Conservation (phyloP, 2,113 vertebrate genomes). For the Trinectes maculatus region DNA sequence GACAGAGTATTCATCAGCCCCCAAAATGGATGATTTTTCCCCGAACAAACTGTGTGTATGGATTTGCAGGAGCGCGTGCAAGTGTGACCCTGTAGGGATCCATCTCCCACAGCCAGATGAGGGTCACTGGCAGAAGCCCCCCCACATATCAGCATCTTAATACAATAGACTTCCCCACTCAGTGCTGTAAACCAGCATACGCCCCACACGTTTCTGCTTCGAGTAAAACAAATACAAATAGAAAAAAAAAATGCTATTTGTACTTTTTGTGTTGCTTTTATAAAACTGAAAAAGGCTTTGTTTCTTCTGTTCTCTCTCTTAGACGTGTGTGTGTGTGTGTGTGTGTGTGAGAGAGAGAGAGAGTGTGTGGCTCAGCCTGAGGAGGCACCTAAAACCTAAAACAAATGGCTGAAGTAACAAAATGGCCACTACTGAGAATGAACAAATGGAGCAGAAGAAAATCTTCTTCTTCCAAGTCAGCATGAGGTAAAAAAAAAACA, state of each 20-base stretch:
- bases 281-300: constrained; percentile 2
- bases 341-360: background rate
- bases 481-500: background rate
- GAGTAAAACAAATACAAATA: constrained; percentile 29
- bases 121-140: constrained; percentile 40
- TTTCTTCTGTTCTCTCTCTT: constrained; percentile 16
- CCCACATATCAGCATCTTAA: constrained; percentile 28
- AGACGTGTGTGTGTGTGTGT: constrained; percentile 6
- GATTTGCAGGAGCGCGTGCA: background rate
- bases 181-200: constrained; percentile 17
- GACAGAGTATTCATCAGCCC: constrained; percentile 28
- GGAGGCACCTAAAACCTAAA: constrained; percentile 61
- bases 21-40: constrained; percentile 25
- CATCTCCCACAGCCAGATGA: constrained; percentile 32
- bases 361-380: constrained; percentile 29
- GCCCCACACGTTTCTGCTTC: constrained; percentile 4
- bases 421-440: constrained; percentile 43
- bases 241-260: constrained; percentile 6
- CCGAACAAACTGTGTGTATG: background rate
- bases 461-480: constrained; percentile 20
- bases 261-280: constrained; percentile 16
- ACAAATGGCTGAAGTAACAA: constrained; percentile 59
- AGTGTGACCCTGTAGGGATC: constrained; percentile 17
- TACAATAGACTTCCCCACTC: no score
- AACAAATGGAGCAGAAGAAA: constrained; percentile 64